Evolutionary conservation across 2,888 invertebrate species (phyloP), one percentile per base, ranked within the genome.

Genomic region (Apodemia zela): DNA sequence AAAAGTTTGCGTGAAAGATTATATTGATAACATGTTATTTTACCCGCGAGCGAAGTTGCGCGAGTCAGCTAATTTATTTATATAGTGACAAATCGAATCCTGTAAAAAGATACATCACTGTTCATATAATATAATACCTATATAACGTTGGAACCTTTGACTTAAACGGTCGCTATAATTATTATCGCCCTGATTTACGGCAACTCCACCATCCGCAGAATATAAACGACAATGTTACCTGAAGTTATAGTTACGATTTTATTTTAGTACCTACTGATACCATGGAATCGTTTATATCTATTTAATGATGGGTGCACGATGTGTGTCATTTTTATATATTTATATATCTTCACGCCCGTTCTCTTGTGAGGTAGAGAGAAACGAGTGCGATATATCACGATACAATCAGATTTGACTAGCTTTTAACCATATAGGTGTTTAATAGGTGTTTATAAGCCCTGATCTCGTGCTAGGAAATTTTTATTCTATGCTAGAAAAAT

Each of bases 161-260:
- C 80, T 82, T 83, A 85, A 85, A 87, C 84, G 81, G 82, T 76
- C 73, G 76, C 75, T 85, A 83, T 86, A 87, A 89, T 89, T 86
- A 89, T 87, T 87, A 89, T 85, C 81, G 80, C 75, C 71, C 78
- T 87, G 89, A 90, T 90, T 89, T 89, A 90, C 84, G 74, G 77
- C 72, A 59, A 62, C 67, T 66, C 85, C 85, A 89, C 79, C 76
- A 89, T 84, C 80, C 68, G 82, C 85, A 89, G 84, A 85, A 87
- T 86, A 85, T 82, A 86, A 87, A 87, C 82, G 81, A 75, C 72
- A 69, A 66, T 75, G 81, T 84, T 85, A 77, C 71, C 72, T 72
- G 71, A 59, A 66, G 65, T 71, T 71, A 75, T 68, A 65, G 64
- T 59, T 62, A 58, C 45, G 62, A 17, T 58, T 29, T 33, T 58